Conservation (phyloP, 2,113 vertebrate species). For the Callipepla californica region DNA sequence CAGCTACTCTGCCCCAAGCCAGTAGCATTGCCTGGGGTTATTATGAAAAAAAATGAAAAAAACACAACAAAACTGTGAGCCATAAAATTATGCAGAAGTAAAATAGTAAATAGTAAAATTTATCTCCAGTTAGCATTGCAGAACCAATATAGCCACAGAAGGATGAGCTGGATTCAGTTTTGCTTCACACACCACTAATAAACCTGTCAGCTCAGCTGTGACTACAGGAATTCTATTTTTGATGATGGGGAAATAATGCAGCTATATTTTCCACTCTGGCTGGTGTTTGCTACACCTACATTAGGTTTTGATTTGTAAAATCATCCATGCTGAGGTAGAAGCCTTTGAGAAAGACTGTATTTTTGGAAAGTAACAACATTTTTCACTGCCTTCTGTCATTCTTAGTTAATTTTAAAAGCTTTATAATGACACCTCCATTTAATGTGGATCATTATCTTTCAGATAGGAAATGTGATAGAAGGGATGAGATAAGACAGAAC, state of each 20-base stretch:
- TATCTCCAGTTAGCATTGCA: neutral
- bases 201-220: neutral
- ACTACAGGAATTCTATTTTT: conserved; percentile 4
- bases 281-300: neutral
- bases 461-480: neutral
- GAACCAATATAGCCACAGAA: neutral
- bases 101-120: neutral
- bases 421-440: neutral
- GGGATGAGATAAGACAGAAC: neutral
- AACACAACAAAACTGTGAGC: neutral
- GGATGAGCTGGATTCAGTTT: conserved; percentile 12
- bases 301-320: neutral
- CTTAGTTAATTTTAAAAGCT: neutral
- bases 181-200: conserved; percentile 49
- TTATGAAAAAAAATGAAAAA: too few relatives aligned
- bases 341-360: neutral
- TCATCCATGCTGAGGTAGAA: neutral
- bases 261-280: neutral
- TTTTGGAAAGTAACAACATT: neutral
- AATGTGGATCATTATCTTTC: neutral
- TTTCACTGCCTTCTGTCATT: neutral
- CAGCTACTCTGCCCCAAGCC: too few relatives aligned
- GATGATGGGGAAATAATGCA: neutral
- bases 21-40: too few relatives aligned
- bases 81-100: neutral